Evolutionary conservation across 1,140 invertebrate species (phyloP).

Genomic region (Orchestia grillus): DNA sequence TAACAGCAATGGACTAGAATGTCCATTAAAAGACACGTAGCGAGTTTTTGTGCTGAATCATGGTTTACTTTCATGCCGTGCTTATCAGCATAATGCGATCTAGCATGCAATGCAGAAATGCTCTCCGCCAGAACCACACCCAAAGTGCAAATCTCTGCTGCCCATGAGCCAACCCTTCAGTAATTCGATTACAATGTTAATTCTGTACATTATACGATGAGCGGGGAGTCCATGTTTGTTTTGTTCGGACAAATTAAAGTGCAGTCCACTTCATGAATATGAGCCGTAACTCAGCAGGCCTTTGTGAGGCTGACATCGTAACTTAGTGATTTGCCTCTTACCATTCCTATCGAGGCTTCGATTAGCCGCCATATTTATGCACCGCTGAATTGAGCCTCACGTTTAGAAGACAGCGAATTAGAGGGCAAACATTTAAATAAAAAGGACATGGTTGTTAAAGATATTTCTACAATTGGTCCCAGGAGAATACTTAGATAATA

Average conservation of each 20-base stretch:
- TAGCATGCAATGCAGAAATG: neutral
- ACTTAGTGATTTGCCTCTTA: neutral
- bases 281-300: neutral
- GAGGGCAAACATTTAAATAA: neutral
- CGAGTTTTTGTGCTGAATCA: neutral
- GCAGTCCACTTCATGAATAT: constrained; percentile 38
- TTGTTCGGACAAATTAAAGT: constrained; percentile 52
- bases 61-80: neutral
- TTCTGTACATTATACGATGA: constrained; percentile 17
- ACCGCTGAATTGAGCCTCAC: constrained; percentile 5
- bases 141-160: constrained; percentile 4
- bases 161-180: neutral
- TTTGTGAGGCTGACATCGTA: constrained; percentile 8
- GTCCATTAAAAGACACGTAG: neutral
- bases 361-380: constrained; percentile 11
- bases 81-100: neutral
- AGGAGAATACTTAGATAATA: neutral
- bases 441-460: neutral
- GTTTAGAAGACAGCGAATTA: constrained; percentile 40
- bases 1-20: neutral
- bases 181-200: constrained; percentile 50
- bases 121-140: neutral
- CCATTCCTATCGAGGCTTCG: constrained; percentile 3
- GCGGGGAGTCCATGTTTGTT: constrained; percentile 47
- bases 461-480: neutral